Base-by-base conservation (phyloP, 1,140 invertebrate species). In the Drosophila repletoides region DNA sequence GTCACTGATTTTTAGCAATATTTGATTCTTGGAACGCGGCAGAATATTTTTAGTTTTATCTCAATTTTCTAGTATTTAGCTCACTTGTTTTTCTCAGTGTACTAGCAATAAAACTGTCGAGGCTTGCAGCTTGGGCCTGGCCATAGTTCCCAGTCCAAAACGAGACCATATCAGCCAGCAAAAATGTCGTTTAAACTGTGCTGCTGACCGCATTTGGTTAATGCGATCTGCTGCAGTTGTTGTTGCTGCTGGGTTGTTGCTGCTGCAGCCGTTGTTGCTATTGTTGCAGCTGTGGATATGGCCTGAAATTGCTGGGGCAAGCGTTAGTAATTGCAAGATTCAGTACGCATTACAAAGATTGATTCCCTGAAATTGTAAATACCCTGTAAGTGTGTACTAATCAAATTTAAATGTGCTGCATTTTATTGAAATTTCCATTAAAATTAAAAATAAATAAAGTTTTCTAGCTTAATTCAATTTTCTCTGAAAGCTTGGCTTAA, bases 61-160 rank as follows among this genome's bases (percentile, higher is more conserved):
- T n/a, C n/a, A n/a, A n/a, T n/a, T n/a, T n/a, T n/a, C n/a, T n/a
- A n/a, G n/a, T n/a, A n/a, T n/a, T n/a, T n/a, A n/a, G n/a, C n/a
- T n/a, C n/a, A n/a, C n/a, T n/a, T n/a, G n/a, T n/a, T n/a, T n/a
- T n/a, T n/a, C n/a, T n/a, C n/a, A n/a, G n/a, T 31, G 46, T 19
- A 38, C 59, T 72, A 77, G 76, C 79, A 84, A 88, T 88, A 88
- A 88, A 88, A 88, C 84, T 86, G 86, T 88, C 86, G 58, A n/a
- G n/a, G n/a, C n/a, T n/a, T n/a, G n/a, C n/a, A 7, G 26, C 34
- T 33, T 60, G 55, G 56, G 45, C 38, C 53, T 43, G 48, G 38
- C 22, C 60, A 55, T 6, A 33, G 55, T 58, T 34, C 41, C 22
- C 51, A 14, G 34, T 52, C 69, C 69, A 75, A 81, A 88, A 77